Evolutionary conservation across 1,140 invertebrate species (phyloP), one percentile per base, ranked within the genome.

Genomic region (Anastatus disparis): DNA sequence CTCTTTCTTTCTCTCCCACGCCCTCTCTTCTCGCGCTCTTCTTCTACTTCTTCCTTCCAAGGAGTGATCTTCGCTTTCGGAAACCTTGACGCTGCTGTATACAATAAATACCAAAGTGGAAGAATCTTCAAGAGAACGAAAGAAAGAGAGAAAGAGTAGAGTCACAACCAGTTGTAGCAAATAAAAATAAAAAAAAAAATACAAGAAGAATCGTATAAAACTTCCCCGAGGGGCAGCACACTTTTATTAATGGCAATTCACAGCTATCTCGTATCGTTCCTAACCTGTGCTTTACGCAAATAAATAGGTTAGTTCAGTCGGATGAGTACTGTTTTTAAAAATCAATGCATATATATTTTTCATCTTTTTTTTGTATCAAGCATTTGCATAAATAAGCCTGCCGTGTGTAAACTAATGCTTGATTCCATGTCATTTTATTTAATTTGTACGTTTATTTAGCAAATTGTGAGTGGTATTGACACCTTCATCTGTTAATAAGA

Each of bases 101-200:
- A n/a, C 20, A 69, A 69, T 69, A 69, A 69, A 69, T 69, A 62
- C 67, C 66, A 24, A 15, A 29, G 38, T 48, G 52, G n/a, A n/a
- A n/a, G n/a, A n/a, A n/a, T n/a, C n/a, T n/a, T n/a, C n/a, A n/a
- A n/a, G n/a, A n/a, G n/a, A n/a, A n/a, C n/a, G n/a, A n/a, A n/a
- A n/a, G n/a, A n/a, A n/a, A n/a, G n/a, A n/a, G n/a, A n/a, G n/a
- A n/a, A n/a, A n/a, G n/a, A n/a, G n/a, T n/a, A n/a, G n/a, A n/a
- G n/a, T n/a, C n/a, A n/a, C n/a, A n/a, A n/a, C n/a, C 22, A 56
- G 38, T 40, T 40, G 52, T 17, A 40, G 29, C 55, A 58, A 68
- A 59, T 68, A 66, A 66, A 66, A 29, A 26, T 38, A 66, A 26
- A 55, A 22, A 42, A 56, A 24, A 52, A 66, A 38, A 38, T 56